Percentiles rank a stretch among this genome's conserved stretches.
phyloP scores from a whole-genome alignment of 2,888 invertebrate species.

The Abrostola tripartita region DNA sequence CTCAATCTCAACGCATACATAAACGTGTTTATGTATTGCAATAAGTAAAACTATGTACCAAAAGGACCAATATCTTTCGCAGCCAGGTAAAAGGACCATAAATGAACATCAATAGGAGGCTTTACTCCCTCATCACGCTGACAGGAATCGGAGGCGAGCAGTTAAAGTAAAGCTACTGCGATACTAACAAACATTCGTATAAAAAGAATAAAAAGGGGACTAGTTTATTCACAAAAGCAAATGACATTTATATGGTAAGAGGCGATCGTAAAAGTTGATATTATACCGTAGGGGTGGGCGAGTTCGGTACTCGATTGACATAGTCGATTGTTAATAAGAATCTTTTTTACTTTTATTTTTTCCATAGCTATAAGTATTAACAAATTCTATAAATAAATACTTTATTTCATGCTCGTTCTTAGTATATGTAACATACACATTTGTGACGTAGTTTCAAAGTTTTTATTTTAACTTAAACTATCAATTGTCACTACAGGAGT shows the following conservation, averaged over 20 bases:
- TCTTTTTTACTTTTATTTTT: neutral
- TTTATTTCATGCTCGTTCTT: no score
- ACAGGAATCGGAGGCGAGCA: conserved; percentile 50
- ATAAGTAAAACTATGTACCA: neutral
- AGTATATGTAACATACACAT: no score
- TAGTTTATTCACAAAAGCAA: conserved; percentile 63
- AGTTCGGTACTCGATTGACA: conserved; percentile 17
- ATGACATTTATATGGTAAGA: conserved; percentile 63
- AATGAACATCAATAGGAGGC: conserved; percentile 27
- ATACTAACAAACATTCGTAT: conserved; percentile 59
- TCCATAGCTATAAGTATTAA: neutral
- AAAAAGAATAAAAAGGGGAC: conserved; percentile 60
- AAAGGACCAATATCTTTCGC: conserved; percentile 3
- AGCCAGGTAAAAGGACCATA: conserved; percentile 42
- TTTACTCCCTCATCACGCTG: conserved; percentile 37
- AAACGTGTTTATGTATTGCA: neutral
- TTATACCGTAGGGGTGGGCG: conserved; percentile 50
- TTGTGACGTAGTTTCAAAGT: no score
- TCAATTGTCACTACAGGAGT: no score
- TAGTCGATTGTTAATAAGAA: conserved; percentile 5
- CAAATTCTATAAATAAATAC: no score
- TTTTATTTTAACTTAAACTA: no score
- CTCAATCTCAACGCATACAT: neutral
- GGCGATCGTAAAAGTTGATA: conserved; percentile 61
- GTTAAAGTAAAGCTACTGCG: conserved; percentile 56